A percentile compares a stretch with the other conserved stretches of the same genome.
These are phyloP conservation scores for Cephus runcator DNA, from an alignment of 2,888 invertebrate species.

Conservation along the genomic window DNA sequence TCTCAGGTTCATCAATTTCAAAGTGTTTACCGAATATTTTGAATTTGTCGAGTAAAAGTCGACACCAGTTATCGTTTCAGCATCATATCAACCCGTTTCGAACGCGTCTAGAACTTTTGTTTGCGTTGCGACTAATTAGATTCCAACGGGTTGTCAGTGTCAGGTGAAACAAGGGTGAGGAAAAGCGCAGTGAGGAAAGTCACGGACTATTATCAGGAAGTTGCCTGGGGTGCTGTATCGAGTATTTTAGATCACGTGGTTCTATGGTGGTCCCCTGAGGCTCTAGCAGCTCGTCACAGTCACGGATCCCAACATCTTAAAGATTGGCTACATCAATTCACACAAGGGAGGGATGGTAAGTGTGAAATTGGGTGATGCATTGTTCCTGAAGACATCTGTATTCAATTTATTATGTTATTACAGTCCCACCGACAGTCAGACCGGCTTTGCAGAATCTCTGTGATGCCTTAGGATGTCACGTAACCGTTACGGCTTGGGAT, in stretches of 20 bases:
- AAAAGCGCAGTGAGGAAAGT: slow-evolving; percentile 73
- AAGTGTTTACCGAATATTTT: neutral
- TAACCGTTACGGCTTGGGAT: slow-evolving; percentile 85
- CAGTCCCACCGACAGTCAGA: slow-evolving; percentile 75
- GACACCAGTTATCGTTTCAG: neutral
- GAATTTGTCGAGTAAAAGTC: neutral
- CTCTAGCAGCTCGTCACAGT: slow-evolving; percentile 72
- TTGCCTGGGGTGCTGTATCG: slow-evolving; percentile 85
- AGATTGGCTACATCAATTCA: slow-evolving; percentile 56
- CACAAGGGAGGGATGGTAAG: slow-evolving; percentile 47
- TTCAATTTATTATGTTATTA: slow-evolving; percentile 59
- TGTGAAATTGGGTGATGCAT: neutral
- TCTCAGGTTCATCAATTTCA: too few relatives aligned
- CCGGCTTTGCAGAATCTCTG: slow-evolving; percentile 80
- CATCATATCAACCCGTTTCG: neutral
- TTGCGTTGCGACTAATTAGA: neutral
- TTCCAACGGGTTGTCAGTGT: neutral
- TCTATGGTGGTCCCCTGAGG: slow-evolving; percentile 85
- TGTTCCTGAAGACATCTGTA: neutral
- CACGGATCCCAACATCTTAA: slow-evolving; percentile 54
- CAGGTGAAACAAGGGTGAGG: slow-evolving; percentile 72
- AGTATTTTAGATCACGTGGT: slow-evolving; percentile 83
- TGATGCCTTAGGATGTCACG: slow-evolving; percentile 82
- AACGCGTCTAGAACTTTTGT: neutral
- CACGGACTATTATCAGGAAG: slow-evolving; percentile 77